Evolutionary conservation across 2,888 invertebrate genomes (phyloP).

Genomic region (Aplocera efformata): DNA sequence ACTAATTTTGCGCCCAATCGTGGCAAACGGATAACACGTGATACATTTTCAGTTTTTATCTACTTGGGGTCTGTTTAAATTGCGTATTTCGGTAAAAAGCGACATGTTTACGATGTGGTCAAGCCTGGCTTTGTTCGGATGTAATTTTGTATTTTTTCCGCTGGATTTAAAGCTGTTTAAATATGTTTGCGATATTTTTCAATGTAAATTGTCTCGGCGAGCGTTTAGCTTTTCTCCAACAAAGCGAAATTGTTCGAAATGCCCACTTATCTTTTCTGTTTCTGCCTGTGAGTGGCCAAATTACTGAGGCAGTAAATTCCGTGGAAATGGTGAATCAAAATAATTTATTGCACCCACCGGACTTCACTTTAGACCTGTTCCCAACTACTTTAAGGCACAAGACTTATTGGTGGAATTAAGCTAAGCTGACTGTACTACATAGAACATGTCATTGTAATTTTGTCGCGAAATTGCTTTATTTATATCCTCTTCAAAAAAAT

Average conservation of each 20-base stretch:
- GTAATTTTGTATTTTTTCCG: slow-evolving; percentile 25
- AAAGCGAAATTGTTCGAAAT: background rate
- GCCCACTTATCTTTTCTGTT: background rate
- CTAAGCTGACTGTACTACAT: background rate
- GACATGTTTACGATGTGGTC: slow-evolving; percentile 38
- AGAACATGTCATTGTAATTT: no score
- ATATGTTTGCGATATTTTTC: slow-evolving; percentile 5
- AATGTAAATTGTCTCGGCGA: background rate
- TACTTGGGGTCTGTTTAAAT: slow-evolving; percentile 40
- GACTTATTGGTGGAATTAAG: background rate
- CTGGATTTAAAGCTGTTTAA: slow-evolving; percentile 13
- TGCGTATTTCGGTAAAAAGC: slow-evolving; percentile 31
- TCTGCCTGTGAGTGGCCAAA: background rate
- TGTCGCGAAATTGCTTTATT: no score
- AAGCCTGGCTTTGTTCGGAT: slow-evolving; percentile 22
- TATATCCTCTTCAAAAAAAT: no score
- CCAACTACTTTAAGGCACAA: background rate
- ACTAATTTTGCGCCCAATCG: slow-evolving; percentile 73
- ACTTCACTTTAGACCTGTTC: background rate
- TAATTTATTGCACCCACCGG: background rate
- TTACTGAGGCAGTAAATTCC: background rate
- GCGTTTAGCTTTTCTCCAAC: no score
- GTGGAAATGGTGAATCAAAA: background rate
- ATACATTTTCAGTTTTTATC: slow-evolving; percentile 55
- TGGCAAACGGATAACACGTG: slow-evolving; percentile 62